Conservation (phyloP, 2,113 vertebrate genomes). For the Anthoscopus minutus region DNA sequence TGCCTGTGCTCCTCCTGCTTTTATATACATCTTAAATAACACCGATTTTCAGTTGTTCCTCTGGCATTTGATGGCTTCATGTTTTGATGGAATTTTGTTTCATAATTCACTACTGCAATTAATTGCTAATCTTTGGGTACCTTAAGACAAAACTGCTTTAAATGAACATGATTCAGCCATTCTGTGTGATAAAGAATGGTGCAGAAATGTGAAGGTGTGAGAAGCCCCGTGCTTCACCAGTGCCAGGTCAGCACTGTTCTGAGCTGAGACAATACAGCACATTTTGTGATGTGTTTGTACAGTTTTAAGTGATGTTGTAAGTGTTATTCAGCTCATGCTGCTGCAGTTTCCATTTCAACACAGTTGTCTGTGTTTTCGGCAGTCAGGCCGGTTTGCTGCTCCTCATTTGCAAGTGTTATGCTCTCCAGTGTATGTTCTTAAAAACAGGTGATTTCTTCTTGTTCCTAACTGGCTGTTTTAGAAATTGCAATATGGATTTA, state of each 20-base stretch:
- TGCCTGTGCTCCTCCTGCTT: neutral
- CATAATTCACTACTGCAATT: neutral
- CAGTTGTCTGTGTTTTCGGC: neutral
- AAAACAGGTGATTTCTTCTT: constrained; percentile 70
- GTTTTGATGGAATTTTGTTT: neutral
- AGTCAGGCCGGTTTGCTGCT: neutral
- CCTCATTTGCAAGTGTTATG: constrained; percentile 1
- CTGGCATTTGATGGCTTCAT: accelerated
- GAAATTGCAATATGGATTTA: constrained; percentile 22
- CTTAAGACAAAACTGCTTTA: neutral
- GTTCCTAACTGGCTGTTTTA: constrained; percentile 65
- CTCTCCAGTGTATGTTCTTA: constrained; percentile 51
- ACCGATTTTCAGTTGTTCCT: neutral
- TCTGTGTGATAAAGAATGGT: neutral
- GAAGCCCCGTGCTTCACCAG: neutral
- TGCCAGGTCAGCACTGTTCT: neutral
- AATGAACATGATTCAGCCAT: neutral
- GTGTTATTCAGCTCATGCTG: neutral
- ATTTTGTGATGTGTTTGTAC: accelerated
- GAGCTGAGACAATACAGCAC: neutral
- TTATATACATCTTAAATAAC: neutral
- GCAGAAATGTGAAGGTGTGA: neutral
- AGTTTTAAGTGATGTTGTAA: neutral
- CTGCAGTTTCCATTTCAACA: neutral
- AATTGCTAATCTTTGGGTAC: neutral